These are phyloP conservation scores for Barbus barbus DNA, from an alignment of 2,113 vertebrate species.

Conservation along the genomic window DNA sequence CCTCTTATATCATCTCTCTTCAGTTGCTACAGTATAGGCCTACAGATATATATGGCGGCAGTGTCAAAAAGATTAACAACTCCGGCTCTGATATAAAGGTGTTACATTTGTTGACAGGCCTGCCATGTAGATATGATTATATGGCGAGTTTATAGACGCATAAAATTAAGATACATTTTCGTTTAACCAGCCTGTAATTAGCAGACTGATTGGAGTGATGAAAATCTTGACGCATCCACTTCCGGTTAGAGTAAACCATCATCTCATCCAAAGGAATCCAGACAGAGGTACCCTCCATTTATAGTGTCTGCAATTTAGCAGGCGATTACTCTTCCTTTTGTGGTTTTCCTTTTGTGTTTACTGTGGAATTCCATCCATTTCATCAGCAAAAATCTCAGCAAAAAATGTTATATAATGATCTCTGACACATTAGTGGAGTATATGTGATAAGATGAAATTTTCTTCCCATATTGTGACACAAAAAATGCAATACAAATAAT, in stretches of 20 bases:
- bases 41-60: neutral
- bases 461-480: neutral
- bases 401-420: neutral
- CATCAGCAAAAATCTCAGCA: too few relatives aligned
- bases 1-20: neutral
- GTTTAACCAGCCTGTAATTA: slow-evolving; percentile 49
- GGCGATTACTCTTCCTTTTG: slow-evolving; percentile 50
- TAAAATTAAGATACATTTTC: slow-evolving; percentile 48
- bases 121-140: slow-evolving; percentile 46
- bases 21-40: neutral
- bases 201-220: neutral
- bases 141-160: slow-evolving; percentile 30
- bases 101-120: neutral
- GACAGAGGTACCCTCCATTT: slow-evolving; percentile 38
- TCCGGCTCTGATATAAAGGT: slow-evolving; percentile 4
- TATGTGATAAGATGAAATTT: neutral
- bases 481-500: neutral
- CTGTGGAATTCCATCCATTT: slow-evolving; percentile 20
- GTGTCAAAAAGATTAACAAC: neutral
- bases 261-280: slow-evolving; percentile 41
- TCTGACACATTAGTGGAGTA: neutral
- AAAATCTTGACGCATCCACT: slow-evolving; percentile 36
- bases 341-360: slow-evolving; percentile 62
- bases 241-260: slow-evolving; percentile 43
- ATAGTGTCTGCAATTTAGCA: slow-evolving; percentile 46